Base-by-base conservation (phyloP, 1,140 invertebrate genomes). In the Aphidius ervi region DNA sequence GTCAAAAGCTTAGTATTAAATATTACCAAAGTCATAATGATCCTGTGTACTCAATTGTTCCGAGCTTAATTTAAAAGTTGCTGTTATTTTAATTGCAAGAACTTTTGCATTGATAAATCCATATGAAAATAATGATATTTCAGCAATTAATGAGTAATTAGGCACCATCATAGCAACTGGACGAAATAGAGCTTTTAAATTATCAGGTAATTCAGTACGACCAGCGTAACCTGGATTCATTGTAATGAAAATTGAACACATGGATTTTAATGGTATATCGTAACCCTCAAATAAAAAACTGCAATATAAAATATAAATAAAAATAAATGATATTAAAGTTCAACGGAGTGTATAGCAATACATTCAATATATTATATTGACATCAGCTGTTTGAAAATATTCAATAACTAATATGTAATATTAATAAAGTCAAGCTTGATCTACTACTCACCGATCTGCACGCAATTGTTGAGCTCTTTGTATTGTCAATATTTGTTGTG, bases 151-250 rank as follows among this genome's bases (percentile, higher is more conserved):
- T 6, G 84, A 78, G 67, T 90, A 89, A 73, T 90, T 83, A 0
- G 88, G 88, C 1, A 89, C 86, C 88, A 90, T 89, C 88, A 90
- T 90, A 10, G 88, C 86, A 3, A 90, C 87, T 1, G 88, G 87
- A 7, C 88, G 81, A 70, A 90, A 90, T 16, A 90, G 68, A 3
- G 87, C 86, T 76, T 89, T 83, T n/a, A 90, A 72, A 68, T 90
- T 90, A 67, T 90, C 88, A 0, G 88, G 88, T 9, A 90, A 73
- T 69, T 89, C 87, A 0, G 87, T 88, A 46, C 88, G 74, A 20
- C 88, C 88, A 16, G 87, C 87, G 68, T 90, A 90, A 52, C 87
- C 83, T 5, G 88, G 88, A 77, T 89, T 90, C 87, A 90, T 89
- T 3, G 88, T 90, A 54, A 90, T 88, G 65, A 88, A 89, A 5